These are phyloP conservation scores for Pseudorhombus dupliciocellatus DNA, from an alignment of 2,113 vertebrate genomes.

Conservation along the genomic window DNA sequence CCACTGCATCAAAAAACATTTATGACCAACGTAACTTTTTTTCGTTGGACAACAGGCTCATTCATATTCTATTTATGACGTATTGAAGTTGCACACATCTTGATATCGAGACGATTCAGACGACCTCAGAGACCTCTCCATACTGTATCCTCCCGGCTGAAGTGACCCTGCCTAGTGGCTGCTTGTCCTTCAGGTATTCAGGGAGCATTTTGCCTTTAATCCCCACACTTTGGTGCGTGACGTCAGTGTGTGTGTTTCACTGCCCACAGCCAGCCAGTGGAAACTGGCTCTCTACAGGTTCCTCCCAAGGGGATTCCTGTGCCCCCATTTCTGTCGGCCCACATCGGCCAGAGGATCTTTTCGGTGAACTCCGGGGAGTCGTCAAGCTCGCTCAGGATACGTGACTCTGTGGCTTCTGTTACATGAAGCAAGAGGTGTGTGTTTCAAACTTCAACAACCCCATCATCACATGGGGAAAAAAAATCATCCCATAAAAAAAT, in stretches of 20 bases:
- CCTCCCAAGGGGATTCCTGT: constrained; percentile 1
- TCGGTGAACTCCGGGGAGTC: constrained; percentile 1
- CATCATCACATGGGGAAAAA: background rate
- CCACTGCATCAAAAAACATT: background rate
- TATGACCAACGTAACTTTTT: background rate
- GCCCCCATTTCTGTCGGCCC: constrained; percentile 22
- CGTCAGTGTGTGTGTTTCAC: background rate
- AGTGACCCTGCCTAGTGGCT: constrained; percentile 1
- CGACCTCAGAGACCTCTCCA: constrained; percentile 19
- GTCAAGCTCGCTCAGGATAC: constrained; percentile 26
- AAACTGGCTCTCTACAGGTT: constrained; percentile 15
- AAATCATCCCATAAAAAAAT: no score
- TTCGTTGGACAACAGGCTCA: background rate
- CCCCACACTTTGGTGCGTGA: background rate
- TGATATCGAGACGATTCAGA: background rate
- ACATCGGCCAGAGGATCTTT: constrained; percentile 1
- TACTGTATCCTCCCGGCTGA: constrained; percentile 24
- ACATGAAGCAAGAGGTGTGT: background rate
- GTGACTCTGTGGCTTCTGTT: background rate
- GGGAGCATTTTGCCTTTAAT: background rate
- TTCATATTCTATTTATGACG: background rate
- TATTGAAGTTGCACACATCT: background rate
- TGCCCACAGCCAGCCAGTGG: constrained; percentile 7
- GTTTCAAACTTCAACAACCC: background rate
- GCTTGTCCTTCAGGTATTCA: background rate